Evolutionary conservation across 35 echinoderm and acorn worm genomes (phyloP).

Genomic region (Lytechinus variegatus): DNA sequence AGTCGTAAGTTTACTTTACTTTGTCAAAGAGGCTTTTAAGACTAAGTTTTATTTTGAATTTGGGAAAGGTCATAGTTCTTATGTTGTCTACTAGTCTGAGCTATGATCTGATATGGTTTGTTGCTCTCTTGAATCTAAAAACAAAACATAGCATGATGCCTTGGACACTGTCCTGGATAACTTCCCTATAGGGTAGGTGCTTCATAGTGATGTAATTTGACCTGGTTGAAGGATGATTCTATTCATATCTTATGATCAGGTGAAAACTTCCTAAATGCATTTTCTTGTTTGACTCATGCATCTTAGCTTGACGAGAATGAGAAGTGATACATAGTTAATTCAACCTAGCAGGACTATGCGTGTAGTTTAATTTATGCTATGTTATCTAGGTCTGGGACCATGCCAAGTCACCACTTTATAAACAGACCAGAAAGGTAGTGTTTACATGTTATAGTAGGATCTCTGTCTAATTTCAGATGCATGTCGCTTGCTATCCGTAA

Average conservation of each 20-base stretch:
- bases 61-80: not conserved
- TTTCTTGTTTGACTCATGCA: not conserved
- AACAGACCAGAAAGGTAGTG: not conserved
- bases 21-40: no score
- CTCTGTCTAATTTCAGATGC: not conserved
- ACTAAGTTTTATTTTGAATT: not conserved
- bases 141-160: not conserved
- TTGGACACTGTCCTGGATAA: no score
- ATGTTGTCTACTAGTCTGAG: not conserved
- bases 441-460: not conserved
- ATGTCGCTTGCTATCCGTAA: not conserved
- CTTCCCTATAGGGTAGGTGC: no score
- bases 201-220: not conserved
- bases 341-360: not conserved
- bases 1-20: no score
- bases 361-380: not conserved
- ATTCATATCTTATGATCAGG: slow-evolving; percentile 12
- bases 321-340: not conserved
- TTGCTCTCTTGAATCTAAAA: not conserved
- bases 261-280: not conserved
- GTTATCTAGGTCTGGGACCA: not conserved
- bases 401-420: not conserved
- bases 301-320: not conserved
- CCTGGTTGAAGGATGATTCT: not conserved
- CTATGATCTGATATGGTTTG: not conserved